Conservation (phyloP, 2,113 vertebrate genomes). For the Poeciliopsis retropinna region DNA sequence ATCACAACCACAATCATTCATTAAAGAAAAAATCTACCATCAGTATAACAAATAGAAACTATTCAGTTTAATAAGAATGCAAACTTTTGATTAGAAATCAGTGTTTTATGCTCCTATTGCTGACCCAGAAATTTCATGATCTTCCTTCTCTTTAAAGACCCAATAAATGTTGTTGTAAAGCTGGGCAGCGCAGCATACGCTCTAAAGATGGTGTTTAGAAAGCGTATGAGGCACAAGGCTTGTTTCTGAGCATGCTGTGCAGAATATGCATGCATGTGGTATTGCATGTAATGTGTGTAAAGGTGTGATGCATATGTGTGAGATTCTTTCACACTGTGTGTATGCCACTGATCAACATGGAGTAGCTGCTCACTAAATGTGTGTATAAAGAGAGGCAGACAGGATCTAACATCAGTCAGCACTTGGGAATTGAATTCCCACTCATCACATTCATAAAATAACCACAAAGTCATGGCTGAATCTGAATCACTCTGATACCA, state of each 20-base stretch:
- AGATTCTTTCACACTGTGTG: background rate
- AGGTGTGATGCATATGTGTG: conserved; percentile 8
- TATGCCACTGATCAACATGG: conserved; percentile 47
- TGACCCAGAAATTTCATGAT: background rate
- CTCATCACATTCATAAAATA: conserved; percentile 40
- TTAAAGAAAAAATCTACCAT: background rate
- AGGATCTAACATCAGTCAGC: conserved; percentile 34
- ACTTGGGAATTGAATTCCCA: conserved; percentile 22
- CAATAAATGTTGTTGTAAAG: background rate
- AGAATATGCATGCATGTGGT: conserved; percentile 11
- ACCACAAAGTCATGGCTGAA: conserved; percentile 27
- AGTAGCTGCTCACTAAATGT: conserved; percentile 42
- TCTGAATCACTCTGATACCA: conserved; percentile 23
- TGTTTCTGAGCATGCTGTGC: conserved; percentile 22
- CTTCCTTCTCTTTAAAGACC: background rate
- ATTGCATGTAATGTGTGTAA: conserved; percentile 5
- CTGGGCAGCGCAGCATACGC: background rate
- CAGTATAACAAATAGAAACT: background rate
- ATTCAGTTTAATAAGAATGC: background rate
- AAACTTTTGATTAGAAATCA: background rate
- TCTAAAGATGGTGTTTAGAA: background rate
- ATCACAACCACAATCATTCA: background rate
- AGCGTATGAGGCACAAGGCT: background rate
- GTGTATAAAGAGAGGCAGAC: conserved; percentile 29
- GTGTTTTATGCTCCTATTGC: background rate